A percentile compares a stretch with the other conserved stretches of the same genome.
These are phyloP conservation scores for Esox lucius DNA, from an alignment of 2,797 vertebrate genomes.

Conservation along the genomic window DNA sequence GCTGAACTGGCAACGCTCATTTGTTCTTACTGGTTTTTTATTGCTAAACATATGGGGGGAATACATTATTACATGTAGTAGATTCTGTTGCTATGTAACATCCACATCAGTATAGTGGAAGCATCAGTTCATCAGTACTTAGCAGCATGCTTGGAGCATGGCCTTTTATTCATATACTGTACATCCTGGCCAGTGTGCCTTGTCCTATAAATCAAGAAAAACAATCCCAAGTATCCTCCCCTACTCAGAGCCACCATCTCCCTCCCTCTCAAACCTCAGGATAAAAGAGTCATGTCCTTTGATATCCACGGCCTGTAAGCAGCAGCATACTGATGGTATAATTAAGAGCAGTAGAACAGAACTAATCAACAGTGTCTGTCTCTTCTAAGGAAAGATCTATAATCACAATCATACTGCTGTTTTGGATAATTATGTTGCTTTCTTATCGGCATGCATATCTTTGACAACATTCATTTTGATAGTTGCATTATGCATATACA, in stretches of 20 bases:
- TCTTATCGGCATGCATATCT: background rate
- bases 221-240: constrained; percentile 40
- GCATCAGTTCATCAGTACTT: constrained; percentile 27
- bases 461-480: background rate
- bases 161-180: constrained; percentile 22
- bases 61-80: background rate
- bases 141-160: constrained; percentile 32
- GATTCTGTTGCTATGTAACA: background rate
- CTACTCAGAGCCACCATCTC: constrained; percentile 32
- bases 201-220: constrained; percentile 62
- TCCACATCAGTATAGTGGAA: background rate
- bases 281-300: background rate
- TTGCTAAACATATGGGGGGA: no score
- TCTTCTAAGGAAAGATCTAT: background rate
- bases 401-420: background rate
- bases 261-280: constrained; percentile 45
- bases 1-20: no score
- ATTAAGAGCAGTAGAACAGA: constrained; percentile 62
- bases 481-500: background rate
- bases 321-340: constrained; percentile 65
- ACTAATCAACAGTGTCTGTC: constrained; percentile 52
- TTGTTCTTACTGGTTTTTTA: no score
- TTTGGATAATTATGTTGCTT: background rate
- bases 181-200: constrained; percentile 36
- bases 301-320: constrained; percentile 44